These are phyloP conservation scores for Trichogramma dendrolimi DNA, from an alignment of 2,888 invertebrate genomes.

Conservation along the genomic window DNA sequence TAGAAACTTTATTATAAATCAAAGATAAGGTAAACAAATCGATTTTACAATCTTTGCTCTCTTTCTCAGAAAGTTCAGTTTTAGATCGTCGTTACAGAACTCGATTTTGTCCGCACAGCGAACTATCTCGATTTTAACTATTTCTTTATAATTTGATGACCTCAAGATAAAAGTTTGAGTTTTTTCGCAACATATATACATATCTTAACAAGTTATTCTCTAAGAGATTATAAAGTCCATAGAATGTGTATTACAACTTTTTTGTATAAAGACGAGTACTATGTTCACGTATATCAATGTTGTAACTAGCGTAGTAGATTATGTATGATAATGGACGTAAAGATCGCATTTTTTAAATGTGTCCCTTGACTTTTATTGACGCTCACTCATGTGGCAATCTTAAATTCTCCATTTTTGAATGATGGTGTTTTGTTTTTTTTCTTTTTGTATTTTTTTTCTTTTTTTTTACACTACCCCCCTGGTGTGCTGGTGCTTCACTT, in stretches of 20 bases:
- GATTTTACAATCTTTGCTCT: conserved; percentile 7
- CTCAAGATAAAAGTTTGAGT: conserved; percentile 17
- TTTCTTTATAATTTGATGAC: conserved; percentile 9
- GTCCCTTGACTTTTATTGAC: conserved; percentile 8
- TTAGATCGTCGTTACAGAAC: conserved; percentile 9
- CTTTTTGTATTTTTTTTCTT: background rate
- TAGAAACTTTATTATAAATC: conserved; percentile 15
- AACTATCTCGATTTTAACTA: conserved; percentile 12
- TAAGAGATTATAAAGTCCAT: conserved; percentile 17
- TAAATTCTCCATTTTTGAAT: conserved; percentile 20
- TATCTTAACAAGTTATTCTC: conserved; percentile 25
- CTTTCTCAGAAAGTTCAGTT: conserved; percentile 10
- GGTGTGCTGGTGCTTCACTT: background rate
- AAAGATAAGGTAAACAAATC: conserved; percentile 13
- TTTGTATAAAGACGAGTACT: too few relatives aligned
- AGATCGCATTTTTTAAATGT: conserved; percentile 26
- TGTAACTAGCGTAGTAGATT: background rate
- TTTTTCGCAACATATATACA: conserved; percentile 22
- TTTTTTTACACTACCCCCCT: conserved; percentile 2
- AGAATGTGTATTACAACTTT: conserved; percentile 7
- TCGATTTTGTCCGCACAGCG: conserved; percentile 21
- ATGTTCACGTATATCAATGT: too few relatives aligned
- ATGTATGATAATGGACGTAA: conserved; percentile 25
- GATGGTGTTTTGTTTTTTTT: conserved; percentile 17
- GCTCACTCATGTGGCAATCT: conserved; percentile 22